Conservation (phyloP, 2,888 invertebrate species). For the Adelphocoris suturalis region DNA sequence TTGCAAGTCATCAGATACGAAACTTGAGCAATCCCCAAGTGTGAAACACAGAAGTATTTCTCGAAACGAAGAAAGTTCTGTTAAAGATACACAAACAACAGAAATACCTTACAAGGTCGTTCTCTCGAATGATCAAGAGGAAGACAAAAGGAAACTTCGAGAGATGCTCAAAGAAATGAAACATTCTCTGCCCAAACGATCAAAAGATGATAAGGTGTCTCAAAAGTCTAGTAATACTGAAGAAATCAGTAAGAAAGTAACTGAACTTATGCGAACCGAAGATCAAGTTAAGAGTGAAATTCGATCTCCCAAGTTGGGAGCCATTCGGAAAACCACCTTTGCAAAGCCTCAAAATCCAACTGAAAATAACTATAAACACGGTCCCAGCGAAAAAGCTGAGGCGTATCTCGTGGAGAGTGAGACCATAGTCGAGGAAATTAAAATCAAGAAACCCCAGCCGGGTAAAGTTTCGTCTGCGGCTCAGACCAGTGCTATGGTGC, state of each 20-base stretch:
- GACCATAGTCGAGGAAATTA: slow-evolving; percentile 80
- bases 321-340: slow-evolving; percentile 1
- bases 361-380: slow-evolving; percentile 40
- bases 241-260: neutral
- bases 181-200: slow-evolving; percentile 84
- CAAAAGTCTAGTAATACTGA: neutral
- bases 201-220: slow-evolving; percentile 67
- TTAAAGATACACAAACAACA: slow-evolving; percentile 57
- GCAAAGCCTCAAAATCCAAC: neutral
- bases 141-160: slow-evolving; percentile 79
- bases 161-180: slow-evolving; percentile 89
- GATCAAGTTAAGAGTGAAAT: neutral
- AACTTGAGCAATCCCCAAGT: neutral
- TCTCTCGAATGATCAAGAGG: slow-evolving; percentile 37
- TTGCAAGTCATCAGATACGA: neutral
- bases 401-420: slow-evolving; percentile 78
- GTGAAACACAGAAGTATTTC: neutral
- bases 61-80: slow-evolving; percentile 20
- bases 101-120: slow-evolving; percentile 43
- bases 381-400: slow-evolving; percentile 77
- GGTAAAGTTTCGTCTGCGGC: slow-evolving; percentile 82
- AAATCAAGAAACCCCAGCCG: slow-evolving; percentile 78
- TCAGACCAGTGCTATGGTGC: slow-evolving; percentile 81
- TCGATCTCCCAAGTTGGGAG: slow-evolving; percentile 42
- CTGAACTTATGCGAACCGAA: neutral